Percentiles rank a stretch among this genome's conserved stretches.
phyloP scores from a whole-genome alignment of 2,113 vertebrate species.

The Cyprinus carpio region DNA sequence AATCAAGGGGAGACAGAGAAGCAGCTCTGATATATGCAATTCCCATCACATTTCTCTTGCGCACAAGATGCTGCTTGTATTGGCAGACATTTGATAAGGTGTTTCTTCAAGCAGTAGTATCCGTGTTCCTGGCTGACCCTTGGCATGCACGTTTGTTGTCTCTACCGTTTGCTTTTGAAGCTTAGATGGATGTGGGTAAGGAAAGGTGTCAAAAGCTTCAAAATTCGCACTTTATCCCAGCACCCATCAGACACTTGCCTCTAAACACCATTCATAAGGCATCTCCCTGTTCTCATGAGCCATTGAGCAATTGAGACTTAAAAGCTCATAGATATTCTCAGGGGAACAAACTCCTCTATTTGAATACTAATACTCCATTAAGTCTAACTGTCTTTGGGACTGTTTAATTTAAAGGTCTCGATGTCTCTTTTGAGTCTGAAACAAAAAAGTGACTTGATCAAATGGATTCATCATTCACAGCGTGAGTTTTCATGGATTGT shows the following conservation, averaged over 20 bases:
- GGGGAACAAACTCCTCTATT: constrained; percentile 44
- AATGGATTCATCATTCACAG: constrained; percentile 56
- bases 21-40: constrained; percentile 44
- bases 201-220: constrained; percentile 61
- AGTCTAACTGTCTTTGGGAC: constrained; percentile 49
- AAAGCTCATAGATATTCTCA: constrained; percentile 37
- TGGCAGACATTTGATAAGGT: constrained; percentile 44
- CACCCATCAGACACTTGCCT: constrained; percentile 72
- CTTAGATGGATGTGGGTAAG: constrained; percentile 63
- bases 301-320: constrained; percentile 47
- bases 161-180: constrained; percentile 33
- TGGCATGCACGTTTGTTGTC: constrained; percentile 11
- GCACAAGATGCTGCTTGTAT: constrained; percentile 44
- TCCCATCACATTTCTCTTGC: constrained; percentile 31
- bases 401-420: constrained; percentile 50
- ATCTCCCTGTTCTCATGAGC: constrained; percentile 39
- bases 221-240: constrained; percentile 64
- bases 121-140: constrained; percentile 49
- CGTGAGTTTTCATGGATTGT: constrained; percentile 45
- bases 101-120: constrained; percentile 11
- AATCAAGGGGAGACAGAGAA: constrained; percentile 48
- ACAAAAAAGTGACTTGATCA: constrained; percentile 55
- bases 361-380: constrained; percentile 51
- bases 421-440: constrained; percentile 23
- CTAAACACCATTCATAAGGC: constrained; percentile 68